Evolutionary conservation across 2,888 invertebrate species (phyloP), one percentile per base, ranked within the genome.

Genomic region (Eretmocerus hayati): DNA sequence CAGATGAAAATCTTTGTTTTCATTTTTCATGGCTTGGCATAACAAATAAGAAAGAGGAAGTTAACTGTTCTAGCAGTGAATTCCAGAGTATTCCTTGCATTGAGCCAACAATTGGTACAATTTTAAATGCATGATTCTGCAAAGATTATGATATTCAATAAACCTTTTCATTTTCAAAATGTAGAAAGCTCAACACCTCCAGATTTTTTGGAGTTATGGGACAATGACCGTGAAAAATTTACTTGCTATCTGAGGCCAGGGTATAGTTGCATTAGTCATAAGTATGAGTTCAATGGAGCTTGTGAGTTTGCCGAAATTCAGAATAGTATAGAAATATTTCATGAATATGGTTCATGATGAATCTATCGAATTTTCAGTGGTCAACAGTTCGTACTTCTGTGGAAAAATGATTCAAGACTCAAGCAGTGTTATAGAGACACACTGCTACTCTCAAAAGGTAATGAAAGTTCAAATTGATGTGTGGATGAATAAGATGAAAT

Each of bases 331-430:
- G 6, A 26, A 26, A 26, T 26, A 26, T 26, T n/a, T n/a, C 8
- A 26, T 9, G 8, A 26, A 26, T 26, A 26, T 26, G 26, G 11
- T 26, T 6, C 26, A 6, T 26, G 1, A 6, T 26, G 6, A 9
- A 26, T 26, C 26, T 26, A 26, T 9, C 6, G 26, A 26, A 9
- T 26, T 26, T 26, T 40, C 21, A 69, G 67, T 65, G 41, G 39
- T 62, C 8, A 65, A 66, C 23, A 55, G 50, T 16, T 55, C 65
- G n/a, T 53, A 62, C 31, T 67, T 65, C 53, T 64, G 64, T 59
- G 70, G 69, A 4, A 69, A 65, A 60, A 58, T 64, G 53, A 61
- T 56, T n/a, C 61, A 64, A 48, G 62, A 66, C 40, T 46, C 55
- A 19, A 36, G 48, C 5, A 46, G 23, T 4, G 54, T 65, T 15